These are phyloP conservation scores for Pelobates cultripes DNA, from an alignment of 2,797 vertebrate species.

Conservation along the genomic window DNA sequence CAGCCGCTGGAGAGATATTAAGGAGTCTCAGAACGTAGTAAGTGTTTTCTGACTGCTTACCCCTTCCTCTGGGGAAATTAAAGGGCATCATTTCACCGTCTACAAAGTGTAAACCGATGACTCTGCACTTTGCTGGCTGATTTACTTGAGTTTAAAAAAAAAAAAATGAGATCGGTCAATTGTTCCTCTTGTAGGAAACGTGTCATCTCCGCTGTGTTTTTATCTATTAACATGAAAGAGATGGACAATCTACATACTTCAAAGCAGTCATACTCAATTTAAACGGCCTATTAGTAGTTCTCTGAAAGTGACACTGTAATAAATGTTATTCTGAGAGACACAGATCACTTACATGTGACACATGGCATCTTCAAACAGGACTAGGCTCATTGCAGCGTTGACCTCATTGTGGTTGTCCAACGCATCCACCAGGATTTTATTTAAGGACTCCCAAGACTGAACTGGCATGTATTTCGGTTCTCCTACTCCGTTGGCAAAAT, in stretches of 20 bases:
- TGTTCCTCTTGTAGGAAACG: neutral
- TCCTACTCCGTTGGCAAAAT: slow-evolving; percentile 83
- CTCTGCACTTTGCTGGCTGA: slow-evolving; percentile 3
- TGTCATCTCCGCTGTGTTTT: neutral
- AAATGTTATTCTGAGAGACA: no score
- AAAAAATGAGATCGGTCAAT: neutral
- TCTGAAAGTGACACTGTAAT: no score
- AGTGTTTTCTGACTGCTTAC: slow-evolving; percentile 1
- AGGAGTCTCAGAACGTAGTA: slow-evolving; percentile 16
- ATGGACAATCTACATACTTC: no score
- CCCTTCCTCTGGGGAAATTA: slow-evolving; percentile 33
- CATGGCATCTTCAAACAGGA: slow-evolving; percentile 95
- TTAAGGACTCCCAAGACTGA: slow-evolving; percentile 83
- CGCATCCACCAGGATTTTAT: slow-evolving; percentile 81
- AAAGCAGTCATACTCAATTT: no score
- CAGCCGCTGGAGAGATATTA: slow-evolving; percentile 4
- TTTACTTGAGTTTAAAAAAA: neutral
- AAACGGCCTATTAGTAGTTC: no score
- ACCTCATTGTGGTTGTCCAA: slow-evolving; percentile 89
- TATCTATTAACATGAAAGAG: slow-evolving; percentile 7
- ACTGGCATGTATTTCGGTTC: slow-evolving; percentile 86
- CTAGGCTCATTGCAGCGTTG: slow-evolving; percentile 85
- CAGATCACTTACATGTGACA: slow-evolving; percentile 84
- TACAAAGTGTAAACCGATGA: slow-evolving; percentile 5
- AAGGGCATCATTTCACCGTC: neutral